Evolutionary conservation across 2,113 vertebrate genomes (phyloP).

Genomic region (Dunckerocampus dactyliophorus): DNA sequence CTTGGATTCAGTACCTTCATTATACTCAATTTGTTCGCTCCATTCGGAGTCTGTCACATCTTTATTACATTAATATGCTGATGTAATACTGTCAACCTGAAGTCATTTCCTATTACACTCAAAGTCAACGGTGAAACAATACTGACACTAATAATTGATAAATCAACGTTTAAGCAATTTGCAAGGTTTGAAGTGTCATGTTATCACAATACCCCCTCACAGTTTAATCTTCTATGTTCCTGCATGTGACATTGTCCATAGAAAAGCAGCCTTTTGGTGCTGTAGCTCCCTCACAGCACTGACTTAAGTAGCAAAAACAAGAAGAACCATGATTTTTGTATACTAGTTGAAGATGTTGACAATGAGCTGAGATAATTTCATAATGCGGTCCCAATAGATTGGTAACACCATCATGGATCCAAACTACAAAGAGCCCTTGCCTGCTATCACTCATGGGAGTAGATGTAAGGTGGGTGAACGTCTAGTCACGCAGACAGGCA

Average conservation of each 20-base stretch:
- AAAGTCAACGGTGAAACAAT: slow-evolving; percentile 16
- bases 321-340: slow-evolving; percentile 63
- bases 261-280: slow-evolving; percentile 26
- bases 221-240: background rate
- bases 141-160: slow-evolving; percentile 4
- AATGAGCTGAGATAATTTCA: slow-evolving; percentile 50
- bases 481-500: background rate
- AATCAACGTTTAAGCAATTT: slow-evolving; percentile 10
- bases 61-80: slow-evolving; percentile 30
- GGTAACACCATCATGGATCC: slow-evolving; percentile 7
- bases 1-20: slow-evolving; percentile 13
- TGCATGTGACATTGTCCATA: background rate
- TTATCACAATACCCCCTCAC: background rate
- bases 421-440: slow-evolving; percentile 11
- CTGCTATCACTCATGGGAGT: slow-evolving; percentile 12
- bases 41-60: slow-evolving; percentile 9
- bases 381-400: slow-evolving; percentile 41
- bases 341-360: slow-evolving; percentile 55
- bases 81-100: slow-evolving; percentile 20
- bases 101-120: slow-evolving; percentile 18
- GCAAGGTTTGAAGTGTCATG: background rate
- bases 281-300: slow-evolving; percentile 44
- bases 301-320: slow-evolving; percentile 56
- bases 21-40: slow-evolving; percentile 1
- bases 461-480: background rate